phyloP scores from a whole-genome alignment of 2,113 vertebrate genomes.

The Phocoena sinus region DNA sequence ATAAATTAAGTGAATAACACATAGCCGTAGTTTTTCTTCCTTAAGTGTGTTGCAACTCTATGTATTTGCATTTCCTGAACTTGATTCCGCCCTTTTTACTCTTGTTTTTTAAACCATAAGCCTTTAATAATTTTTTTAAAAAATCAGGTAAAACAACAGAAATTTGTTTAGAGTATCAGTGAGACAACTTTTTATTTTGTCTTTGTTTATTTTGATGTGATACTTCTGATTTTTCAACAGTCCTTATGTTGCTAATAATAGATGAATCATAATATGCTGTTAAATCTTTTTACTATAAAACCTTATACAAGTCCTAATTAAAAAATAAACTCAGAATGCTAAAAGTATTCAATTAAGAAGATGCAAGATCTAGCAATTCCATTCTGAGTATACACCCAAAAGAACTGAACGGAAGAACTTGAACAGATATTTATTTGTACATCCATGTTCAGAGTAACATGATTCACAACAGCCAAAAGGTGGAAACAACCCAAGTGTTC shows the following conservation, averaged over 20 bases:
- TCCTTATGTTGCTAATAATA: conserved; percentile 59
- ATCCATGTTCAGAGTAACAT: neutral
- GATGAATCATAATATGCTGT: conserved; percentile 16
- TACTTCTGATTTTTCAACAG: neutral
- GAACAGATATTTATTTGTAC: neutral
- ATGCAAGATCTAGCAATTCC: neutral
- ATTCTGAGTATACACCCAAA: neutral
- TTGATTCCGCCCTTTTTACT: neutral
- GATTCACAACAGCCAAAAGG: neutral
- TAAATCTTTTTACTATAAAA: conserved; percentile 59
- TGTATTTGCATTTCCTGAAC: neutral
- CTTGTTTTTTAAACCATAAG: neutral
- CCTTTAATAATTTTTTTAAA: neutral
- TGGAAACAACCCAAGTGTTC: neutral
- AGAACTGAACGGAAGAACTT: neutral
- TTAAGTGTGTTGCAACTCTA: neutral
- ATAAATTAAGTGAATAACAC: neutral
- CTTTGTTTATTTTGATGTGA: neutral
- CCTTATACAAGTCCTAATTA: neutral
- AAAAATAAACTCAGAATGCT: conserved; percentile 27
- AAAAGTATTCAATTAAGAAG: conserved; percentile 1
- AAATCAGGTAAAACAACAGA: neutral
- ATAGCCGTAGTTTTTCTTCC: neutral
- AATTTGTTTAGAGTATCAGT: neutral
- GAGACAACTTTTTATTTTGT: conserved; percentile 30